Evolutionary conservation across 1,140 invertebrate genomes (phyloP), one percentile per base, ranked within the genome.

Genomic region (Elysia chlorotica): DNA sequence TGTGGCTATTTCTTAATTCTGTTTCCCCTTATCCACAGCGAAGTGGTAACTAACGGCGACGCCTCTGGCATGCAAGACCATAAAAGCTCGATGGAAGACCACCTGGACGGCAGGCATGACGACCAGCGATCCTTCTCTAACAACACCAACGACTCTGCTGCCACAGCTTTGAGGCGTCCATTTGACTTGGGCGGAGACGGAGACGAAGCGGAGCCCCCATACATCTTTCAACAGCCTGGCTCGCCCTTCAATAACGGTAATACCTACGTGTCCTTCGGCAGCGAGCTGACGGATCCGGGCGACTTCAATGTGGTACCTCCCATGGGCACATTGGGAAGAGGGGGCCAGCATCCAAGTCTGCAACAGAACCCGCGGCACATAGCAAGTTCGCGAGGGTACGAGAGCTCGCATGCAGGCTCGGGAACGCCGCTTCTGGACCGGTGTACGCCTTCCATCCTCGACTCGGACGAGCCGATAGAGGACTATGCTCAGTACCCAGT

Each of bases 181-280:
- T 36, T 69, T 4, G 70, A 75, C 31, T 35, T 48, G 23, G 57
- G 71, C 3, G 70, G 65, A 5, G 25, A 36, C 2, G 74, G 73
- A 59, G 57, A 73, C 3, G 70, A 69, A 5, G 25, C 54, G 2
- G 74, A 74, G 56, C 73, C 73, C 28, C 23, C 66, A 17, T 75
- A 73, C 67, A 73, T 75, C 48, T 33, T 73, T 54, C 68, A 78
- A 53, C 69, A 74, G 38, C 66, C 73, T 23, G 65, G 62, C 30
- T 75, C 77, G 10, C 61, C 67, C 28, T 61, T 74, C 48, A 57
- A 28, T 53, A 78, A 76, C 33, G 77, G 74, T 1, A 80, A 82
- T 74, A 82, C 81, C 6, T 82, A 82, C 67, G 75, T 82, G 2
- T 82, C 81, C 38, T 82, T 82, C 70, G 78, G 78, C 54, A 75